Percentiles rank a stretch among this genome's conserved stretches.
Conservation (phyloP, 2,113 vertebrate genomes). For the Coptodon bakossiorum region DNA sequence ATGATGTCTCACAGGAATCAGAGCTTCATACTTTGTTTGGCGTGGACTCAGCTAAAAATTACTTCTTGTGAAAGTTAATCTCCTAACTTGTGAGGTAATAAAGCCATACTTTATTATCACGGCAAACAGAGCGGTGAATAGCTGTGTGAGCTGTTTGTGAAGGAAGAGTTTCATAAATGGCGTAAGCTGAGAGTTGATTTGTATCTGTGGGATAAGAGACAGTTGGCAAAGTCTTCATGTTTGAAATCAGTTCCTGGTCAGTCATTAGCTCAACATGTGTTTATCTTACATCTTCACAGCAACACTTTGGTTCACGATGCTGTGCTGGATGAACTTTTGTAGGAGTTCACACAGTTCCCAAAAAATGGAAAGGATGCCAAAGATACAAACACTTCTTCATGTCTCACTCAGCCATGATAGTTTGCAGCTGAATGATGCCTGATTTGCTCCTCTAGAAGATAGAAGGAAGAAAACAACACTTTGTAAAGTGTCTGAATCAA, state of each 20-base stretch:
- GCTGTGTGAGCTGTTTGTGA: background rate
- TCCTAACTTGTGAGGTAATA: background rate
- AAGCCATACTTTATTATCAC: background rate
- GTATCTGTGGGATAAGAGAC: background rate
- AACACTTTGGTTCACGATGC: conserved; percentile 8
- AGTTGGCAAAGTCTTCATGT: background rate
- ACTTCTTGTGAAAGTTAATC: background rate
- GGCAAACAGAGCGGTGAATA: background rate
- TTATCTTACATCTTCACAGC: conserved; percentile 7
- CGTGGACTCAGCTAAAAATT: background rate
- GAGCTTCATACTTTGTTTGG: background rate
- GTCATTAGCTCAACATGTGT: background rate
- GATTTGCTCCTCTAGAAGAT: background rate
- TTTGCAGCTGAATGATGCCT: background rate
- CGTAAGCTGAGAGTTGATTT: background rate
- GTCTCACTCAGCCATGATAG: background rate
- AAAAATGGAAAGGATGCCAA: background rate
- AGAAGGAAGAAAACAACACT: background rate
- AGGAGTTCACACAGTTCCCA: background rate
- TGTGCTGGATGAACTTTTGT: background rate
- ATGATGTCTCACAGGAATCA: background rate
- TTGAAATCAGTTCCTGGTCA: background rate
- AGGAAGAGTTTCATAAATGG: background rate
- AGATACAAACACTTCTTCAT: background rate
- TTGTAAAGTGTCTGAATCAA: background rate